Evolutionary conservation across 1,140 invertebrate genomes (phyloP), one percentile per base, ranked within the genome.

Genomic region (Amphibalanus amphitrite): DNA sequence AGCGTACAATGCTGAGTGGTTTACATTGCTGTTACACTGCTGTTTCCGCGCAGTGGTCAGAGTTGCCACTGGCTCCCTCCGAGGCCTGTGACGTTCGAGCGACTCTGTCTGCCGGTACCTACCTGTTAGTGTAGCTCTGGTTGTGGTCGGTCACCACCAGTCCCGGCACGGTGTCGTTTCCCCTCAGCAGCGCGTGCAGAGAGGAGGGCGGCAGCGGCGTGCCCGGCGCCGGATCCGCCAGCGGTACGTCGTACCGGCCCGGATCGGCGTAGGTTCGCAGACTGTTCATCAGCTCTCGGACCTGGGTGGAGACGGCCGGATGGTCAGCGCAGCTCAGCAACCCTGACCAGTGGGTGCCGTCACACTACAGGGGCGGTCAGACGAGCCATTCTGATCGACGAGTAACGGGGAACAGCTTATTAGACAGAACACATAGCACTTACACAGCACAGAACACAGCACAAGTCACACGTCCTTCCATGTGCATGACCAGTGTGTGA

Each of bases 211-310:
- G 65, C 65, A 67, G 65, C 65, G 65, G 65, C 65, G n/a, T 72
- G 76, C 77, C 83, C 20, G 82, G 73, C 3, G 33, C 67, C 65
- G 67, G 59, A 17, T 72, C 26, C 23, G 28, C 8, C 65, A 67
- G n/a, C 17, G n/a, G n/a, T 26, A 67, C n/a, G 26, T 67, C 10
- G 65, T 67, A 26, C 23, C 64, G 64, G 26, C 20, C n/a, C 3
- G 65, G n/a, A 17, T n/a, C 65, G n/a, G 3, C 65, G 47, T 20
- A 59, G 6, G 10, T 13, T 26, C 3, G 3, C 65, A 67, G 65
- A 8, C 10, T 3, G 3, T 26, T 3, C n/a, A 28, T 67, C 65
- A 67, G 65, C 65, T 67, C n/a, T 26, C 28, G 26, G 3, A 67
- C 65, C 65, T 67, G n/a, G 8, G 33, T 15, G 15, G 33, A 38